These are phyloP conservation scores for Serranochromis macrocephalus DNA, from an alignment of 2,113 vertebrate genomes.

Conservation along the genomic window DNA sequence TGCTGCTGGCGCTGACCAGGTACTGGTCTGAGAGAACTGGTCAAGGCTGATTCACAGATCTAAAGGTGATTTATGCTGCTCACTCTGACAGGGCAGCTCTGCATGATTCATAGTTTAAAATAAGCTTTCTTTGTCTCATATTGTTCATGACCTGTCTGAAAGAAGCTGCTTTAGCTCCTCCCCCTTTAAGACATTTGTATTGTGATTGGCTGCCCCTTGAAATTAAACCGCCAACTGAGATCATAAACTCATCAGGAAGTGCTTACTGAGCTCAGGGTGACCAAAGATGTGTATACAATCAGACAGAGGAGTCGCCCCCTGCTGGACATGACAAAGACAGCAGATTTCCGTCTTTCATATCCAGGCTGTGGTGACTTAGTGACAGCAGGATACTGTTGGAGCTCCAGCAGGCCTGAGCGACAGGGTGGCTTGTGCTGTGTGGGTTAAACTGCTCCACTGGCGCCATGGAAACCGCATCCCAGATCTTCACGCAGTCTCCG, in stretches of 20 bases:
- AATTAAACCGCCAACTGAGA: neutral
- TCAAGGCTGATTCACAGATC: conserved; percentile 56
- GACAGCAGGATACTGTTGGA: conserved; percentile 89
- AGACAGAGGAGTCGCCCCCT: neutral
- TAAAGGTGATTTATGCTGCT: neutral
- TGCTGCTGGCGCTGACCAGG: conserved; percentile 85
- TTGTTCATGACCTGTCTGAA: neutral
- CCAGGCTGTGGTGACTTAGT: neutral
- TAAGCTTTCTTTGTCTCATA: neutral
- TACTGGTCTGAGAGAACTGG: conserved; percentile 81
- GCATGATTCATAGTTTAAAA: neutral
- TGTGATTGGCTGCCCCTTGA: neutral
- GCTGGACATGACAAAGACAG: neutral
- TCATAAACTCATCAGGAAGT: neutral
- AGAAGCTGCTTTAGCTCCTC: neutral
- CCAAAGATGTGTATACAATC: neutral
- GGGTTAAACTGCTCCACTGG: conserved; percentile 92
- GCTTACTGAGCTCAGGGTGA: neutral
- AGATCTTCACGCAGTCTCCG: conserved; percentile 92
- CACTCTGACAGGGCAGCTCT: neutral
- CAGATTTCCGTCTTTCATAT: neutral
- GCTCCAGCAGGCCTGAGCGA: conserved; percentile 88
- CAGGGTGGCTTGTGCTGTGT: conserved; percentile 73
- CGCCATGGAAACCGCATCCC: conserved; percentile 83
- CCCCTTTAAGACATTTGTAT: neutral